Evolutionary conservation across 2,888 invertebrate species (phyloP), one percentile per base, ranked within the genome.

Genomic region (Plebejus argus): DNA sequence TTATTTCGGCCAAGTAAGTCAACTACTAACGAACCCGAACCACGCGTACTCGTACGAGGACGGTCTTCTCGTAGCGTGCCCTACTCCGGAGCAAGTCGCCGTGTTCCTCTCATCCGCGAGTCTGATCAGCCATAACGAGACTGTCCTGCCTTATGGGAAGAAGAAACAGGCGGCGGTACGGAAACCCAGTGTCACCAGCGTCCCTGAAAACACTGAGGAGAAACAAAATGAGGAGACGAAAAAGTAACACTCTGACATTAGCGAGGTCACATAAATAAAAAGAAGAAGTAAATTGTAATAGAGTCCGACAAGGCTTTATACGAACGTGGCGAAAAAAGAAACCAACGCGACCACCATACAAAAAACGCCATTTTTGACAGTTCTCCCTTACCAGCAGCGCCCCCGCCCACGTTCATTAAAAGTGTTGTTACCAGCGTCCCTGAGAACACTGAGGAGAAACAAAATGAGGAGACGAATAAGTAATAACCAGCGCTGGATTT

Each of bases 1-100:
- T 75, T 95, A 96, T 56, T 99, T 99, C 91, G 96, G 98, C 10
- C 97, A 98, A 89, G 89, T 99, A 66, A 97, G 97, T 82, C 97
- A 97, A 86, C 91, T 97, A 28, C 91, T 99, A 15, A 90, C 95
- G 1, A 95, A 95, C 80, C 96, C 96, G 45, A 95, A 95, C 80
- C 96, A 96, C 45, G 96, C 97, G 76, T 99, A 98, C 87, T 95
- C 96, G 0, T 95, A 96, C 49, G 99, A 99, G 85, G 98, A 98
- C 84, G 95, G 95, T 78, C 94, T 97, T 77, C 96, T 99, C 76
- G 97, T 99, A 5, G 98, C 96, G 12, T 98, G 99, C 85, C 99
- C 99, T 0, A 96, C 98, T 1, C 96, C 98, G 2, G 99, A 99
- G 86, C 99, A 99, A 92, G 96, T 99, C 15, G 97, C 97, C n/a